Evolutionary conservation across 2,797 vertebrate genomes (phyloP), one percentile per base, ranked within the genome.

Genomic region (Lutjanus campechanus): DNA sequence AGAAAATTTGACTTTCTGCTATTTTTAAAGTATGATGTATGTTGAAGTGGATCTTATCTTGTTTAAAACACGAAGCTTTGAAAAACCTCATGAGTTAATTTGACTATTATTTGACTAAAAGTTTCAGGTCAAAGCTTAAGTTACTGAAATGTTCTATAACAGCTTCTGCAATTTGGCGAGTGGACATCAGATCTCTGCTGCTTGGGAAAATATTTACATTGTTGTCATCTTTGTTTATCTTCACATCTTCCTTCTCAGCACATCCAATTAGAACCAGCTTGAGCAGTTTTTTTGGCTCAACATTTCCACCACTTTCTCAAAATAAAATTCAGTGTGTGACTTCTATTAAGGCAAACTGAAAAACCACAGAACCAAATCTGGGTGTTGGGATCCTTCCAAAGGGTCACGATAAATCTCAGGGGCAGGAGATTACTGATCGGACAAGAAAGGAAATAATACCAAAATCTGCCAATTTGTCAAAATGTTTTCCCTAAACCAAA

Each of bases 151-250:
- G 0, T 1, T 69, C 58, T 10, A 1, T 20, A 10, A 5, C 10
- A 51, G 46, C 2, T 10, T 56, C 7, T 54, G 67, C 10, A 2
- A 5, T 47, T 19, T 22, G 19, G 7, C 16, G n/a, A 1, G 54
- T 46, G 11, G 9, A 69, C 20, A 12, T 44, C n/a, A 12, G 12
- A 44, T 11, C 12, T 19, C 1, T 73, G 10, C 29, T 40, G 58
- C 44, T 54, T 3, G 11, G 11, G 20, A 13, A 69, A 72, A 81
- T 73, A 73, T 73, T 84, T 67, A 67, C 46, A 29, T 58, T 74
- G 59, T 50, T 67, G 20, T 50, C 55, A 20, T 74, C 56, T 64
- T 44, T 85, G 62, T 79, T 71, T 72, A 56, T 60, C 59, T 61
- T 63, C 54, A 54, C 36, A 19, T 63, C 29, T 11, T 66, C 19